Evolutionary conservation across 2,113 vertebrate species (phyloP).

Genomic region (Entosphenus tridentatus): DNA sequence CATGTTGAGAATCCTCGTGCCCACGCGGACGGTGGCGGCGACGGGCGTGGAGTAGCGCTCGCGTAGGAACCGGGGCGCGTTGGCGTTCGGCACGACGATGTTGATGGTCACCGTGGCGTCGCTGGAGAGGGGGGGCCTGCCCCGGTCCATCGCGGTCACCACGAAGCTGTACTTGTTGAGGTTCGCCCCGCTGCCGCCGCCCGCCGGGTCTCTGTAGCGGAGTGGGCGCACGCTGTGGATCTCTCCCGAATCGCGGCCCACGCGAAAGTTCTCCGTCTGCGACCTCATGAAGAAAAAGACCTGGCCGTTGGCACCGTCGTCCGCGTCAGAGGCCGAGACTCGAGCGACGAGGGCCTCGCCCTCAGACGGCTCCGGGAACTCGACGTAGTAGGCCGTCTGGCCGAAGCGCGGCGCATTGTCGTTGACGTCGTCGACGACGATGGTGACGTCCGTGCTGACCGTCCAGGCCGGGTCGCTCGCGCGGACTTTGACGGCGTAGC

Average conservation of each 20-base stretch:
- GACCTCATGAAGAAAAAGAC: slow-evolving; percentile 86
- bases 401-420: slow-evolving; percentile 72
- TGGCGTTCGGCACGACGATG: slow-evolving; percentile 75
- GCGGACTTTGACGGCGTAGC: slow-evolving; percentile 63
- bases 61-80: slow-evolving; percentile 42
- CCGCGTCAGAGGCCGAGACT: slow-evolving; percentile 59
- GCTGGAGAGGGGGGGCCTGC: slow-evolving; percentile 46
- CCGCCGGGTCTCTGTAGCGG: slow-evolving; percentile 52
- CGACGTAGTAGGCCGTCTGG: slow-evolving; percentile 67
- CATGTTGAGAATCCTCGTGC: slow-evolving; percentile 52
- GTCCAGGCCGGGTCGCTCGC: slow-evolving; percentile 92
- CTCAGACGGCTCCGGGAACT: slow-evolving; percentile 62
- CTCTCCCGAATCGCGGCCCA: slow-evolving; percentile 61
- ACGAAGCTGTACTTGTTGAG: slow-evolving; percentile 88
- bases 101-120: slow-evolving; percentile 84
- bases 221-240: slow-evolving; percentile 73
- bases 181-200: slow-evolving; percentile 36
- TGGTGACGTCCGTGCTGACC: slow-evolving; percentile 75
- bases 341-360: slow-evolving; percentile 46
- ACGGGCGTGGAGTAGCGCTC: slow-evolving; percentile 60
- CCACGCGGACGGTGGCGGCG: slow-evolving; percentile 58
- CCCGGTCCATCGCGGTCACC: slow-evolving; percentile 67
- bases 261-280: slow-evolving; percentile 75
- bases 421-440: slow-evolving; percentile 73
- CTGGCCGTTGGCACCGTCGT: slow-evolving; percentile 59